phyloP scores from a whole-genome alignment of 2,113 vertebrate genomes.

The Dascyllus trimaculatus region DNA sequence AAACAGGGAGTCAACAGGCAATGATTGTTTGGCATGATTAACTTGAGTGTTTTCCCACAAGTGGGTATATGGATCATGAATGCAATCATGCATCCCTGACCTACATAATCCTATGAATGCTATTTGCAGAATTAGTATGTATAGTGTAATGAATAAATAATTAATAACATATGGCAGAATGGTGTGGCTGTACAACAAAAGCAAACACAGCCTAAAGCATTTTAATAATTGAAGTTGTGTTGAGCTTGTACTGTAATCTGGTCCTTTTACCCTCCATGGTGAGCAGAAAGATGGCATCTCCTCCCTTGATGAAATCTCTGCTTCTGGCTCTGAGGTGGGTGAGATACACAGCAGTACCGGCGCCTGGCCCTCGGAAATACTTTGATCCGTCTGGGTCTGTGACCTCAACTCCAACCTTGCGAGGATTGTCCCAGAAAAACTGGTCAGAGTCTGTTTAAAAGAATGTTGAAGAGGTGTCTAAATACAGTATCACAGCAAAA shows the following conservation, averaged over 20 bases:
- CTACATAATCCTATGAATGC: not conserved
- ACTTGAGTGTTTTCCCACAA: not conserved
- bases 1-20: constrained; percentile 2
- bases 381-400: constrained; percentile 85
- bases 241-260: not conserved
- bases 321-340: constrained; percentile 87
- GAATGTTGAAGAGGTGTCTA: not conserved
- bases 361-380: constrained; percentile 82
- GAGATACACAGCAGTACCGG: constrained; percentile 84
- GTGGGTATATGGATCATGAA: constrained; percentile 1
- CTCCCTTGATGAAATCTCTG: constrained; percentile 91
- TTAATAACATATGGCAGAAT: not conserved
- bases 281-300: constrained; percentile 87
- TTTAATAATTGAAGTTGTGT: not conserved
- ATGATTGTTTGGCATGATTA: not conserved
- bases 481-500: not conserved
- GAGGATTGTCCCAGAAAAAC: constrained; percentile 90
- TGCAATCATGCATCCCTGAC: constrained; percentile 7
- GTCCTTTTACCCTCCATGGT: constrained; percentile 88
- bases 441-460: constrained; percentile 27
- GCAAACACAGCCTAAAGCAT: too few species aligned
- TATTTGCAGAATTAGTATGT: not conserved
- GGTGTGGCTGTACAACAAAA: too few species aligned
- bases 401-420: constrained; percentile 82
- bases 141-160: not conserved